Evolutionary conservation across 2,113 vertebrate genomes (phyloP).

Genomic region (Silurus glanis): DNA sequence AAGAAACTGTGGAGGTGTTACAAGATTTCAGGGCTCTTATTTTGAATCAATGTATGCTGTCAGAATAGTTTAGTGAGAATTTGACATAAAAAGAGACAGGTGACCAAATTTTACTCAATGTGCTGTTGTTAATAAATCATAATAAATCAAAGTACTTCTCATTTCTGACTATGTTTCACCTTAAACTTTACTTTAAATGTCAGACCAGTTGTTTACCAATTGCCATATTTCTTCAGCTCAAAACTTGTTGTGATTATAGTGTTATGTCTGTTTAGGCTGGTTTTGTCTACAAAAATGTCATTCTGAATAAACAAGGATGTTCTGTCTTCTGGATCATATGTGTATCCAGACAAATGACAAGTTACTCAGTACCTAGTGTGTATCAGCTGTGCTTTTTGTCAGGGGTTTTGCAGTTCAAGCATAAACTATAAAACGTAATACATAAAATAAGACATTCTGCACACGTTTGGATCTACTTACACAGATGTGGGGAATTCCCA

Average conservation of each 20-base stretch:
- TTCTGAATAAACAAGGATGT: constrained; percentile 4
- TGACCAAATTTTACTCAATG: not conserved
- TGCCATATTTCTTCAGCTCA: not conserved
- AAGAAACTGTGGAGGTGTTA: not conserved
- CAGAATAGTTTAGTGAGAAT: not conserved
- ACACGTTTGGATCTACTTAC: not conserved
- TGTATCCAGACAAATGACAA: constrained; percentile 16
- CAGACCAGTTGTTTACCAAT: not conserved
- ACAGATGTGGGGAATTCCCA: constrained; percentile 37
- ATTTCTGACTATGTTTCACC: not conserved
- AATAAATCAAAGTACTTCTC: not conserved
- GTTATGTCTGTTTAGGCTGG: constrained; percentile 16
- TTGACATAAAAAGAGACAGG: not conserved
- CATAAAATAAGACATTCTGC: constrained; percentile 11
- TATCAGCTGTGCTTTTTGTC: constrained; percentile 9
- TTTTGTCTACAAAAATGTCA: constrained; percentile 23
- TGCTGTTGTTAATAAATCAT: not conserved
- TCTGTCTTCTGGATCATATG: constrained; percentile 1
- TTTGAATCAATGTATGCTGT: not conserved
- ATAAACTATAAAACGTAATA: not conserved
- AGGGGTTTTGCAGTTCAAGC: constrained; percentile 1
- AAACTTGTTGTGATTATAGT: not conserved
- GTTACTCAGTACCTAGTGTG: not conserved
- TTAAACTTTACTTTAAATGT: not conserved
- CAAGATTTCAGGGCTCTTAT: not conserved